phyloP scores from a whole-genome alignment of 53 echinoderm and acorn worm genomes.

The Patiria pectinifera region DNA sequence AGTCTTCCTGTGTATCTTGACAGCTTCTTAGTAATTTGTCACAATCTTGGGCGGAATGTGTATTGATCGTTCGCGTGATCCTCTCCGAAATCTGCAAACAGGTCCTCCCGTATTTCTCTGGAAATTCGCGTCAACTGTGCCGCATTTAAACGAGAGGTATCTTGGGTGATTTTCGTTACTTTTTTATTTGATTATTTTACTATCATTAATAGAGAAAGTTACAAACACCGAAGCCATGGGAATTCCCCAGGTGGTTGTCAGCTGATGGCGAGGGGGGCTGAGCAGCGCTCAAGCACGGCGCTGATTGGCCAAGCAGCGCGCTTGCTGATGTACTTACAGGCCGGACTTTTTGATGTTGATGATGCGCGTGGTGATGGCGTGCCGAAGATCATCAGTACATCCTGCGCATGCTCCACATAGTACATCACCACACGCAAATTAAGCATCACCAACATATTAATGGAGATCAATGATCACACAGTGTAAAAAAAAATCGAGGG shows the following conservation, averaged over 20 bases:
- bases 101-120: not conserved
- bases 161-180: not conserved
- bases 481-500: too few relatives aligned
- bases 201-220: slow-evolving; percentile 16
- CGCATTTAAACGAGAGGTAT: not conserved
- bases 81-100: not conserved
- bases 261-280: slow-evolving; percentile 19
- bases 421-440: not conserved
- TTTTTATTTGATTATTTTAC: not conserved
- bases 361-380: not conserved
- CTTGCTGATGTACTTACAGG: not conserved
- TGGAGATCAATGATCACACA: too few relatives aligned
- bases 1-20: not conserved
- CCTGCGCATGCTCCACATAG: not conserved
- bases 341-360: slow-evolving; percentile 62
- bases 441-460: not conserved
- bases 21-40: not conserved
- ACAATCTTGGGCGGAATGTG: not conserved
- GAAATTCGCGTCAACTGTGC: not conserved
- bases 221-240: slow-evolving; percentile 26
- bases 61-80: not conserved
- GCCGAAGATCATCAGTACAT: not conserved
- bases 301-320: slow-evolving; percentile 47
- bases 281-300: slow-evolving; percentile 1
- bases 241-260: slow-evolving; percentile 43